Evolutionary conservation across 2,888 invertebrate genomes (phyloP), one percentile per base, ranked within the genome.

Genomic region (Strigamia maritima): DNA sequence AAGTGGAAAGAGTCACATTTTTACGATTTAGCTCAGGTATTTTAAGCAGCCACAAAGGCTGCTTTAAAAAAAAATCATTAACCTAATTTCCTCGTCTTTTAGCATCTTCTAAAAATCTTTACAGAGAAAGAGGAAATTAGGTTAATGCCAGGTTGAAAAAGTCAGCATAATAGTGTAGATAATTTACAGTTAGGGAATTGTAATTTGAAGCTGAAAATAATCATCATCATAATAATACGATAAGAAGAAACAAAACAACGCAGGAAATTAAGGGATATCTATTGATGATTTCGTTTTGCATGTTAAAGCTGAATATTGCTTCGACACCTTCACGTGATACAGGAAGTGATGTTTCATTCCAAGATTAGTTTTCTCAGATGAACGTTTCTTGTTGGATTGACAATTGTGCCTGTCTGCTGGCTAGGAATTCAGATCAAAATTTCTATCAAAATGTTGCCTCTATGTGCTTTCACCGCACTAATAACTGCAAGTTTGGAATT

Each of bases 1-100:
- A 35, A 44, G 44, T 44, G n/a, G 44, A 44, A 44, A 44, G n/a
- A 44, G 3, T n/a, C 44, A n/a, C 19, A 54, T n/a, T 54, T 54
- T 54, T n/a, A 54, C n/a, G 54, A 54, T 8, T 54, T 19, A n/a
- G 54, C 54, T n/a, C 54, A 54, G 44, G 44, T 44, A 44, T 44
- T 44, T 44, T 44, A 44, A 44, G 44, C 44, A 44, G 10, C 44
- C 54, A 4, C 54, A 19, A 54, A 54, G 54, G 54, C 54, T 19
- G n/a, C 54, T 54, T 54, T 54, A 54, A 54, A 54, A 54, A 44
- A 54, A 54, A 54, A 54, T 19, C 54, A 54, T 54, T 54, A 54
- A 54, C 16, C 19, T 54, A 54, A 54, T 54, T 54, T 54, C 54
- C 54, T 54, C 22, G 0, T 54, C 19, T 19, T 54, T 54, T 54